Conservation (phyloP, 2,113 vertebrate genomes). For the Onychorhynchus coronatus region DNA sequence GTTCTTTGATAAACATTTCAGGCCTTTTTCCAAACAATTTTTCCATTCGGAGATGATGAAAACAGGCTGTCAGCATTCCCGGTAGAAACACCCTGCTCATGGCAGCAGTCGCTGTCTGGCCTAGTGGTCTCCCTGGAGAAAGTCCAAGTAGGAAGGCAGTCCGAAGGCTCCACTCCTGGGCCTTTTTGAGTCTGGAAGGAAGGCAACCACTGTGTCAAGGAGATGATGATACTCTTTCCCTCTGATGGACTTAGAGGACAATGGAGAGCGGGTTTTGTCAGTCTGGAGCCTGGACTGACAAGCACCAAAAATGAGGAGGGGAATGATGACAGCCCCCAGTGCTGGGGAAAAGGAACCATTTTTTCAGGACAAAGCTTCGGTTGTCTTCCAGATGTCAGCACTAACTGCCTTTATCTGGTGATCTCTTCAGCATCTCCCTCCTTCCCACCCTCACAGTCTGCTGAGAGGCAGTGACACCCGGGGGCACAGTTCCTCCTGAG, state of each 20-base stretch:
- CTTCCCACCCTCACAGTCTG: background rate
- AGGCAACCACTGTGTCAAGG: background rate
- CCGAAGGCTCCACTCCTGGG: background rate
- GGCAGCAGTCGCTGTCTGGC: slow-evolving; percentile 29
- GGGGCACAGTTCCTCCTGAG: background rate
- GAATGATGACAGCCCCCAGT: background rate
- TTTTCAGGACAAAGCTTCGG: background rate
- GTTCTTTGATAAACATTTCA: slow-evolving; percentile 65
- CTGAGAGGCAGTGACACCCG: background rate
- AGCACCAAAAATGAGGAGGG: background rate
- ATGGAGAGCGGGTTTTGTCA: background rate
- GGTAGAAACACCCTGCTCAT: slow-evolving; percentile 6
- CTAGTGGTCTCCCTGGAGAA: slow-evolving; percentile 50
- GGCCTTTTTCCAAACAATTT: slow-evolving; percentile 61
- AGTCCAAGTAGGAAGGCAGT: slow-evolving; percentile 11
- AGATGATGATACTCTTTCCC: background rate
- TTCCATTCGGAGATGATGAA: slow-evolving; percentile 46
- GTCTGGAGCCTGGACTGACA: background rate
- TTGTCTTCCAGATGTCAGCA: background rate
- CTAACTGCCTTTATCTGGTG: background rate
- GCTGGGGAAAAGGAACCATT: background rate
- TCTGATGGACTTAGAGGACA: background rate
- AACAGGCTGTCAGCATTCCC: slow-evolving; percentile 55
- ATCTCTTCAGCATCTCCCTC: background rate
- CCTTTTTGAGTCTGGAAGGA: background rate